phyloP scores from a whole-genome alignment of 1,140 invertebrate species.

The Lethocerus indicus region DNA sequence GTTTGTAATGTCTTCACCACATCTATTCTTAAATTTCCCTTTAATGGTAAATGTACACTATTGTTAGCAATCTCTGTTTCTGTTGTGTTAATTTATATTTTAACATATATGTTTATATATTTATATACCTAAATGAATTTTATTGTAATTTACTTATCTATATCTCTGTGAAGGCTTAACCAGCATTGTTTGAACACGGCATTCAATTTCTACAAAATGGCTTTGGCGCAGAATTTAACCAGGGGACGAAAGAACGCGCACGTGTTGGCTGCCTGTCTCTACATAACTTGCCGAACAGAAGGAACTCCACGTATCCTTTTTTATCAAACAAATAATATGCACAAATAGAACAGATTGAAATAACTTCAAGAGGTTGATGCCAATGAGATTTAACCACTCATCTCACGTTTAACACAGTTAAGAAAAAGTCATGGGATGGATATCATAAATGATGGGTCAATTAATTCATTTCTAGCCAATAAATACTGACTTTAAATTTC shows the following conservation, averaged over 20 bases:
- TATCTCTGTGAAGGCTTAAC: constrained; percentile 41
- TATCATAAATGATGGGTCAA: too few species aligned
- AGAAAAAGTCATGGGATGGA: too few species aligned
- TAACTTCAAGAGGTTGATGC: too few species aligned
- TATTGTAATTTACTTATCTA: background rate
- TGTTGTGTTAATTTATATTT: constrained; percentile 5
- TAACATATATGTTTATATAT: background rate
- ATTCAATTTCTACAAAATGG: constrained; percentile 95
- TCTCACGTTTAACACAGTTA: too few species aligned
- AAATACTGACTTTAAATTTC: too few species aligned
- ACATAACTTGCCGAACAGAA: constrained; percentile 90
- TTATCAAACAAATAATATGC: constrained; percentile 6
- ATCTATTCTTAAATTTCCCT: background rate
- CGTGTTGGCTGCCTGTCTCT: constrained; percentile 93
- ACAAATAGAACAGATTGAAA: too few species aligned
- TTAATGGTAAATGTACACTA: background rate
- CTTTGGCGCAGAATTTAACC: constrained; percentile 70
- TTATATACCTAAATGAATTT: background rate
- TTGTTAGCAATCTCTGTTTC: constrained; percentile 1
- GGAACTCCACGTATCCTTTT: constrained; percentile 82
- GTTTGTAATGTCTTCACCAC: too few species aligned
- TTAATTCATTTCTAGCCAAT: too few species aligned
- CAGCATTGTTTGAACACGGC: constrained; percentile 85
- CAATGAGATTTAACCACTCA: too few species aligned
- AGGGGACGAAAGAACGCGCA: constrained; percentile 78